These are phyloP conservation scores for Stigmatopora nigra DNA, from an alignment of 2,113 vertebrate genomes.

Conservation along the genomic window DNA sequence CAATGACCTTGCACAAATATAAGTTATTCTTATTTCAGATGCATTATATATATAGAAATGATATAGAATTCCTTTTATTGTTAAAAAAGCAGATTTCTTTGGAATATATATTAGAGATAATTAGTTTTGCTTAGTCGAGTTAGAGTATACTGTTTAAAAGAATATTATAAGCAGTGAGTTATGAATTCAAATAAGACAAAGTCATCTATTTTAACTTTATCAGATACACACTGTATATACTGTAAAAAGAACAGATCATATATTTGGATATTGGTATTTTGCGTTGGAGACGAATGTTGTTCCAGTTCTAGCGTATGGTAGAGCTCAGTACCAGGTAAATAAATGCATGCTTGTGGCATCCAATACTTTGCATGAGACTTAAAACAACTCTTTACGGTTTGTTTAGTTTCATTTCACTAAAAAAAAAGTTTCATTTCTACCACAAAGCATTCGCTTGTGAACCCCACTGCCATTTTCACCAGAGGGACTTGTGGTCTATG, in stretches of 20 bases:
- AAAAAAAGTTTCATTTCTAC: slow-evolving; percentile 11
- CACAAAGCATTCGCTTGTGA: slow-evolving; percentile 38
- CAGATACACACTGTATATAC: slow-evolving; percentile 70
- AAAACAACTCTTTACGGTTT: slow-evolving; percentile 55
- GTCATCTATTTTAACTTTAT: slow-evolving; percentile 67
- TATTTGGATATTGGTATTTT: slow-evolving; percentile 74
- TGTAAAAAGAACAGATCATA: slow-evolving; percentile 74
- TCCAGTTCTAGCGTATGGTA: slow-evolving; percentile 67
- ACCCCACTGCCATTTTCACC: slow-evolving; percentile 48
- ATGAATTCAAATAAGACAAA: slow-evolving; percentile 50
- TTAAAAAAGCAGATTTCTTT: slow-evolving; percentile 46
- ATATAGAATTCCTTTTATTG: slow-evolving; percentile 42
- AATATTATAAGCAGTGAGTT: slow-evolving; percentile 52
- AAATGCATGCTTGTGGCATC: slow-evolving; percentile 71
- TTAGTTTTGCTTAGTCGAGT: slow-evolving; percentile 31
- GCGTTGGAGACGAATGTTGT: slow-evolving; percentile 69
- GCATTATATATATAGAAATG: slow-evolving; percentile 34
- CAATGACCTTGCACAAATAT: slow-evolving; percentile 50
- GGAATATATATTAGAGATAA: slow-evolving; percentile 39
- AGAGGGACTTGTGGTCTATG: slow-evolving; percentile 49
- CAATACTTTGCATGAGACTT: slow-evolving; percentile 71
- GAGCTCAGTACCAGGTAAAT: slow-evolving; percentile 68
- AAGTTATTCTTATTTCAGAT: slow-evolving; percentile 39
- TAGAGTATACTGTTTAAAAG: slow-evolving; percentile 44
- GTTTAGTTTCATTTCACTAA: slow-evolving; percentile 50